Conservation (phyloP, 64 coral and sea anemone genomes). For the Anthopleura sola region DNA sequence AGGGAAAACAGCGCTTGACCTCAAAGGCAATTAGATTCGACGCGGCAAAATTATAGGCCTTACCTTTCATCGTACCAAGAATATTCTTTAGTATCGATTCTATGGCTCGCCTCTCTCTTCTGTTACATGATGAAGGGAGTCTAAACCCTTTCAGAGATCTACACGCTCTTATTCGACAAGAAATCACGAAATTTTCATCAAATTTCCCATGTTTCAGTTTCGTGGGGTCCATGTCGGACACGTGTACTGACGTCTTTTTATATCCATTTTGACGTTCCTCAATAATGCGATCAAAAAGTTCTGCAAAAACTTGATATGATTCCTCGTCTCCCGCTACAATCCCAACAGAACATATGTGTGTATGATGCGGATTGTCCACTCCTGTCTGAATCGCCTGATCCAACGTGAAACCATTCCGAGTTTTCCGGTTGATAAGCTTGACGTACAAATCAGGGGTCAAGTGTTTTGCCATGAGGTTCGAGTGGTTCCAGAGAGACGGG, state of each 20-base stretch:
- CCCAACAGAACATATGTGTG: slow-evolving; percentile 25
- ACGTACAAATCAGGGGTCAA: slow-evolving; percentile 56
- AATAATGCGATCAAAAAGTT: slow-evolving; percentile 57
- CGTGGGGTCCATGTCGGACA: slow-evolving; percentile 34
- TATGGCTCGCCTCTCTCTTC: slow-evolving; percentile 45
- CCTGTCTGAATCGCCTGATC: slow-evolving; percentile 62
- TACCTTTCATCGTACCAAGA: slow-evolving; percentile 53
- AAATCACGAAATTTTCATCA: slow-evolving; percentile 61
- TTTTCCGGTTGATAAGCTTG: slow-evolving; percentile 20
- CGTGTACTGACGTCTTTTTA: slow-evolving; percentile 24
- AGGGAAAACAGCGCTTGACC: too few relatives aligned
- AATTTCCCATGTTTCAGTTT: slow-evolving; percentile 58
- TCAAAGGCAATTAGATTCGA: too few relatives aligned
- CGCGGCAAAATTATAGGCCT: too few relatives aligned
- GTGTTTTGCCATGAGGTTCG: slow-evolving; percentile 57
- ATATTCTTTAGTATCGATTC: slow-evolving; percentile 43
- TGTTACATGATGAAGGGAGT: slow-evolving; percentile 17
- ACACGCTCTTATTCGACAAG: slow-evolving; percentile 53
- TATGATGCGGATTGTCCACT: slow-evolving; percentile 51
- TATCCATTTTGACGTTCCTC: slow-evolving; percentile 69
- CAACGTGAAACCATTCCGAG: slow-evolving; percentile 38
- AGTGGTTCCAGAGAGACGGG: slow-evolving; percentile 58
- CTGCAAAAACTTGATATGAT: slow-evolving; percentile 41
- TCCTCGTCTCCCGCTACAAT: slow-evolving; percentile 59
- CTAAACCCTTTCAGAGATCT: slow-evolving; percentile 57